Evolutionary conservation across 2,797 vertebrate genomes (phyloP).

Genomic region (Triplophysa bombifrons): DNA sequence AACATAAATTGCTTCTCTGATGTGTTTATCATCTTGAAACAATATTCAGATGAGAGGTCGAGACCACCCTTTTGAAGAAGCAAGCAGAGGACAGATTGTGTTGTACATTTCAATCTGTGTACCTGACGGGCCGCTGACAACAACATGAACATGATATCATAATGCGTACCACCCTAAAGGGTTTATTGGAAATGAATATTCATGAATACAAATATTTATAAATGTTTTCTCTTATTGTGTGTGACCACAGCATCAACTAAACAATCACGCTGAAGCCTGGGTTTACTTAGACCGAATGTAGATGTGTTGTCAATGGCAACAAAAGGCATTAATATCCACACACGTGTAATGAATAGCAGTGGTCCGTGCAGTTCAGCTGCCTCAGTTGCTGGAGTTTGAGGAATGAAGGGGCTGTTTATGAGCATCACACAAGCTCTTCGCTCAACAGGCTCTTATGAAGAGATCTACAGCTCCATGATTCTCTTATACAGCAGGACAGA

Average conservation of each 20-base stretch:
- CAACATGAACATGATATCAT: not conserved
- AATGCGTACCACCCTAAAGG: too few species aligned
- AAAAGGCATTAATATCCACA: conserved; percentile 9
- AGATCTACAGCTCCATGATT: not conserved
- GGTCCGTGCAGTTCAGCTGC: not conserved
- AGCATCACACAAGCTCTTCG: not conserved
- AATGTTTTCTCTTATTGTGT: not conserved
- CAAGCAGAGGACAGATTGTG: not conserved
- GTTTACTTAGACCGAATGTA: not conserved
- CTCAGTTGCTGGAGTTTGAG: not conserved
- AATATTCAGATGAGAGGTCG: conserved; percentile 23
- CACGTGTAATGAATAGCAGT: conserved; percentile 9
- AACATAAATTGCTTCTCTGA: conserved; percentile 17
- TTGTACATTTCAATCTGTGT: not conserved
- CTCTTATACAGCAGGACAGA: too few species aligned
- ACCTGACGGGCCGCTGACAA: not conserved
- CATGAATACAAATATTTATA: not conserved
- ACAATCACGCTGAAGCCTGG: not conserved
- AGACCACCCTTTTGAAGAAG: conserved; percentile 1
- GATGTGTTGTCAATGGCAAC: conserved; percentile 32
- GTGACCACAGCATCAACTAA: conserved; percentile 6
- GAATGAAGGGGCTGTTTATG: not conserved
- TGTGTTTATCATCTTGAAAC: conserved; percentile 8
- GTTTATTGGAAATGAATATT: not conserved
- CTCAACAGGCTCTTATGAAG: not conserved